These are phyloP conservation scores for Melanophora roralis DNA, from an alignment of 2,888 invertebrate genomes.

Conservation along the genomic window DNA sequence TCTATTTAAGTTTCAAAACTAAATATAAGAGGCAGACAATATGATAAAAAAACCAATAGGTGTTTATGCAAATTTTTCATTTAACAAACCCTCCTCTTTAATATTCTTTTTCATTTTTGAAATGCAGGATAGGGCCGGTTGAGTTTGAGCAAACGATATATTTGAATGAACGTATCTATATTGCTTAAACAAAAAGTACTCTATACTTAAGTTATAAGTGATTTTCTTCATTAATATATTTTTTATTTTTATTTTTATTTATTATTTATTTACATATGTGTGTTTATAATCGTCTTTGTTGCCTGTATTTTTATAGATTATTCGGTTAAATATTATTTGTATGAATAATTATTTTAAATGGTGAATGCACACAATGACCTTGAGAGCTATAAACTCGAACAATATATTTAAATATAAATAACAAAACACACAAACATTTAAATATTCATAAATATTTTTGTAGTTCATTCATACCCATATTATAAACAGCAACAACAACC, in stretches of 20 bases:
- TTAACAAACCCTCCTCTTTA: too few species aligned
- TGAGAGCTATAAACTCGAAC: constrained; percentile 18
- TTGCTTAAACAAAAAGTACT: too few species aligned
- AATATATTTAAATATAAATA: background rate
- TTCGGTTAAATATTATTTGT: constrained; percentile 37
- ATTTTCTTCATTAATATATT: too few species aligned
- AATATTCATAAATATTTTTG: constrained; percentile 19
- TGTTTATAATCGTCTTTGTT: constrained; percentile 7
- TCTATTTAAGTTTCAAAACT: too few species aligned
- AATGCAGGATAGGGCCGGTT: too few species aligned
- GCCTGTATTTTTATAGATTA: background rate
- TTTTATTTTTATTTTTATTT: background rate
- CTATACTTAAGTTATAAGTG: too few species aligned
- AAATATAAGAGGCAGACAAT: too few species aligned
- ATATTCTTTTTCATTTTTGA: too few species aligned
- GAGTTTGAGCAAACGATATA: too few species aligned
- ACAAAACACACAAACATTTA: background rate
- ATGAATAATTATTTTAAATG: constrained; percentile 14
- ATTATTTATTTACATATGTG: constrained; percentile 25
- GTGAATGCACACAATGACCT: constrained; percentile 55
- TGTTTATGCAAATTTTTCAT: too few species aligned
- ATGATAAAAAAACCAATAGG: too few species aligned
- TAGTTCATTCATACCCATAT: constrained; percentile 25
- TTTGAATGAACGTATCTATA: too few species aligned
- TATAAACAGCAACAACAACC: background rate